phyloP scores from a whole-genome alignment of 1,140 invertebrate genomes.

The Rhysida immarginata region DNA sequence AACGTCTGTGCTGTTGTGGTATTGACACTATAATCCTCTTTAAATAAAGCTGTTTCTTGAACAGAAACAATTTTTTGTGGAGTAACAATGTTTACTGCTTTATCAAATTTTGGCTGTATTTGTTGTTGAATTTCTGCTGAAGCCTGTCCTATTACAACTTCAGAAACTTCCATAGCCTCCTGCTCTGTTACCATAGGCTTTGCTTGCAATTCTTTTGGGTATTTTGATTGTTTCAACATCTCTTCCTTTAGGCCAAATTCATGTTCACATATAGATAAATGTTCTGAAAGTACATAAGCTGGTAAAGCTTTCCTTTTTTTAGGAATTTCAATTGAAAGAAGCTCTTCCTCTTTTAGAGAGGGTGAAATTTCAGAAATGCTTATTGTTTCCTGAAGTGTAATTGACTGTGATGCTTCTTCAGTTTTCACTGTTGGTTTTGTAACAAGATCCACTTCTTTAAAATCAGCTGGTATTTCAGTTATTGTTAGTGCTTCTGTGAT shows the following conservation, averaged over 20 bases:
- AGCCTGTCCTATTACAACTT: conserved; percentile 40
- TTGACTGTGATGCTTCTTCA: conserved; percentile 13
- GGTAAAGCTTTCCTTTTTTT: conserved; percentile 30
- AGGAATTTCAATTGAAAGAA: conserved; percentile 21
- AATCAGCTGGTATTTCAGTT: conserved; percentile 13
- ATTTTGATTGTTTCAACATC: conserved; percentile 25
- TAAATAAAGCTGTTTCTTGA: conserved; percentile 4
- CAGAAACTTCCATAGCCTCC: conserved; percentile 33
- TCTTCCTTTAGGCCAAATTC: conserved; percentile 44
- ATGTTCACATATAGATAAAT: conserved; percentile 41
- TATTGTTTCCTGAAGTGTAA: conserved; percentile 15
- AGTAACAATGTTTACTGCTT: conserved; percentile 37
- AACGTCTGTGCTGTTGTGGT: neutral
- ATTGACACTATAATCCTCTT: no score
- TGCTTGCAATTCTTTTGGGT: neutral
- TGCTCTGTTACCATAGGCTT: conserved; percentile 23
- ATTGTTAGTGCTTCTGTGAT: conserved; percentile 14
- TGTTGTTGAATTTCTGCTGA: conserved; percentile 42
- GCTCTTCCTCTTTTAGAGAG: conserved; percentile 14
- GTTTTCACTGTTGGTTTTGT: conserved; percentile 12
- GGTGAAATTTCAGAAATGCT: conserved; percentile 16
- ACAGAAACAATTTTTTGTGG: conserved; percentile 27
- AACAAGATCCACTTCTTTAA: conserved; percentile 9
- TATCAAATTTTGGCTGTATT: conserved; percentile 27
- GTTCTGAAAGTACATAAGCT: conserved; percentile 41